Evolutionary conservation across 30 jellyfish, hydroid and myxozoan genomes (phyloP).

Genomic region (Hydra vulgaris): DNA sequence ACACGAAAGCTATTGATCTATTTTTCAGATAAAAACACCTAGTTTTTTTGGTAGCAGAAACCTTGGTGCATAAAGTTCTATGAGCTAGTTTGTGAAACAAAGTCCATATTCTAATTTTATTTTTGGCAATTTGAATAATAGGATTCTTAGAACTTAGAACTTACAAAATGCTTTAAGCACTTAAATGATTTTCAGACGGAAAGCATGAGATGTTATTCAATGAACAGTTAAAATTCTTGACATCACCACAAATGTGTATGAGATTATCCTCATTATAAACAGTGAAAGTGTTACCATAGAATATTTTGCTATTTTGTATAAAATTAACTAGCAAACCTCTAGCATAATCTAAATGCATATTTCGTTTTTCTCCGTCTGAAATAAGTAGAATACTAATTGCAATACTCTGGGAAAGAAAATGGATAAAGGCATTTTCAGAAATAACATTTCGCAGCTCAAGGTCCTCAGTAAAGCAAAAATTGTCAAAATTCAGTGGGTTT

Average conservation of each 20-base stretch:
- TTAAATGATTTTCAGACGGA: slow-evolving; percentile 19
- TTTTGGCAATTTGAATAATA: slow-evolving; percentile 6
- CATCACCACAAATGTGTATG: slow-evolving; percentile 36
- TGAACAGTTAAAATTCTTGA: slow-evolving; percentile 19
- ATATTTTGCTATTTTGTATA: neutral
- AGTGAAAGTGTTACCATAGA: slow-evolving; percentile 29
- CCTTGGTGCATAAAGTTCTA: neutral
- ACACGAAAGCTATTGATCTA: neutral
- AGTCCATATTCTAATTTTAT: neutral
- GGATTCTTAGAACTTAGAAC: slow-evolving; percentile 13
- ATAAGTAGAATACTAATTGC: slow-evolving; percentile 16
- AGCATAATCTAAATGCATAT: neutral
- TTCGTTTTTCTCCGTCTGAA: neutral
- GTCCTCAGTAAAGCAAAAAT: slow-evolving; percentile 44
- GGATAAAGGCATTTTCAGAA: slow-evolving; percentile 11
- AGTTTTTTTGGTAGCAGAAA: neutral
- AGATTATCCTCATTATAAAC: slow-evolving; percentile 44
- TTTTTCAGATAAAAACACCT: neutral
- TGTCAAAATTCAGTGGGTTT: slow-evolving; percentile 51
- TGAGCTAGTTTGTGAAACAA: neutral
- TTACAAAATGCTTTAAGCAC: slow-evolving; percentile 7
- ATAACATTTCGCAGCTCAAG: slow-evolving; percentile 26
- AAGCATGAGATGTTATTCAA: slow-evolving; percentile 36
- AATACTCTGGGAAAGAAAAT: slow-evolving; percentile 23
- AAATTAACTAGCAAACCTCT: neutral